phyloP scores from a whole-genome alignment of 2,888 invertebrate species.

The Anthophora plumipes region DNA sequence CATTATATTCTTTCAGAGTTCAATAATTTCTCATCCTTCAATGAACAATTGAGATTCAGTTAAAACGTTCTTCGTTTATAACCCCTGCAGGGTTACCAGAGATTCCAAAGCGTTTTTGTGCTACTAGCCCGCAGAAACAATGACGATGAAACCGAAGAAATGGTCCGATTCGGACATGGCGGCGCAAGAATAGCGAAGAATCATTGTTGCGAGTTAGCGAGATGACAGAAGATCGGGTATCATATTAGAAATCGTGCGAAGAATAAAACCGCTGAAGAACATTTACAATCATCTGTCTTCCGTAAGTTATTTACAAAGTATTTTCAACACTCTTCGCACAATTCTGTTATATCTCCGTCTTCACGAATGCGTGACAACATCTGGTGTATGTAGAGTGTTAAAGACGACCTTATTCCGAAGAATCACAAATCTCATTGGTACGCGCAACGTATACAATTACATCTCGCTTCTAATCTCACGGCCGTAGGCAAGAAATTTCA shows the following conservation, averaged over 20 bases:
- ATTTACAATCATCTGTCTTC: not conserved
- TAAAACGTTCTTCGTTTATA: conserved; percentile 27
- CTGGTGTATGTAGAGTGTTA: conserved; percentile 58
- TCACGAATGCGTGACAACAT: conserved; percentile 64
- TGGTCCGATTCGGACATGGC: conserved; percentile 21
- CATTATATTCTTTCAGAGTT: not conserved
- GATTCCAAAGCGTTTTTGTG: conserved; percentile 44
- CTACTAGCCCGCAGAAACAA: conserved; percentile 25
- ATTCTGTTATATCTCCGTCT: conserved; percentile 45
- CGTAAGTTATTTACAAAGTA: too few species aligned
- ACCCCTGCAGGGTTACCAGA: not conserved
- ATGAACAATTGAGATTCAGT: conserved; percentile 59
- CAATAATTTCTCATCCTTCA: not conserved
- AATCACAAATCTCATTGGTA: conserved; percentile 49
- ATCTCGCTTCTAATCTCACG: not conserved
- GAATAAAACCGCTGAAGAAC: conserved; percentile 3
- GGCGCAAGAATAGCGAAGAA: conserved; percentile 60
- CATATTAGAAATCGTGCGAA: conserved; percentile 59
- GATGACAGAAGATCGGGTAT: conserved; percentile 44
- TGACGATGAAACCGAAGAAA: conserved; percentile 36
- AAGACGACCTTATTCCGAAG: conserved; percentile 68
- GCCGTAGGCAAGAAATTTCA: conserved; percentile 12
- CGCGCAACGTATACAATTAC: not conserved
- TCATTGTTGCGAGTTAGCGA: conserved; percentile 41
- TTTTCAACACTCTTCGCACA: conserved; percentile 23